These are phyloP conservation scores for Rosalia funebris DNA, from an alignment of 2,888 invertebrate genomes.

Conservation along the genomic window DNA sequence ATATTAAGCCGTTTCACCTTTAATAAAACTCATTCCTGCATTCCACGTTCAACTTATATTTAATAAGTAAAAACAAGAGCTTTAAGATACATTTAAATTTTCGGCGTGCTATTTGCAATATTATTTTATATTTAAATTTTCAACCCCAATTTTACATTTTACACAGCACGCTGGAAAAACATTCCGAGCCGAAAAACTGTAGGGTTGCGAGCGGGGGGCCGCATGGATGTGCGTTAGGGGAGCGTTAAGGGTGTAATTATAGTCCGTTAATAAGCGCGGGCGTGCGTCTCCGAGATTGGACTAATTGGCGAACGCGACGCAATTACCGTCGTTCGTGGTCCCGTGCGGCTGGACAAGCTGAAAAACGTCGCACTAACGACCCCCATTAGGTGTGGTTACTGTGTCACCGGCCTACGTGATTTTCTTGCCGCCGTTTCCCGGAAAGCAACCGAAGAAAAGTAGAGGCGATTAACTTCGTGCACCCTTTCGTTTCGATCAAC, in stretches of 20 bases:
- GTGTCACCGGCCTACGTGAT: slow-evolving; percentile 46
- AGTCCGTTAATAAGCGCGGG: slow-evolving; percentile 55
- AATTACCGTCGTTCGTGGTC: slow-evolving; percentile 49
- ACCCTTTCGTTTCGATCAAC: slow-evolving; percentile 20
- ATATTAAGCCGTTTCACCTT: too few relatives aligned
- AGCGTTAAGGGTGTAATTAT: slow-evolving; percentile 49
- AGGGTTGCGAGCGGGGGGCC: slow-evolving; percentile 10
- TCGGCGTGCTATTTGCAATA: background rate
- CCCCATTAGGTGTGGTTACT: slow-evolving; percentile 50
- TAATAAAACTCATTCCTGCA: too few relatives aligned
- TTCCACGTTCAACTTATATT: too few relatives aligned
- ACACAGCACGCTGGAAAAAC: slow-evolving; percentile 1
- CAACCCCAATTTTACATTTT: background rate
- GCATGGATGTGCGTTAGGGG: slow-evolving; percentile 29
- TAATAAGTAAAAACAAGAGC: too few relatives aligned
- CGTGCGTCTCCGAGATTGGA: slow-evolving; percentile 56
- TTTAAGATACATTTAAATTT: too few relatives aligned
- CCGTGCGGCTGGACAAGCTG: slow-evolving; percentile 41
- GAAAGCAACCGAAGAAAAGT: slow-evolving; percentile 31
- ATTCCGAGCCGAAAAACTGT: slow-evolving; percentile 3
- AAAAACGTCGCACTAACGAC: slow-evolving; percentile 49
- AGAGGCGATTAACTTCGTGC: slow-evolving; percentile 26
- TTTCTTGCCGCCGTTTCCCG: slow-evolving; percentile 26
- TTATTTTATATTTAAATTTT: slow-evolving; percentile 10
- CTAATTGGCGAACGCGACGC: slow-evolving; percentile 58